Evolutionary conservation across 2,113 vertebrate genomes (phyloP), one percentile per base, ranked within the genome.

Genomic region (Microcebus ravelobensis): DNA sequence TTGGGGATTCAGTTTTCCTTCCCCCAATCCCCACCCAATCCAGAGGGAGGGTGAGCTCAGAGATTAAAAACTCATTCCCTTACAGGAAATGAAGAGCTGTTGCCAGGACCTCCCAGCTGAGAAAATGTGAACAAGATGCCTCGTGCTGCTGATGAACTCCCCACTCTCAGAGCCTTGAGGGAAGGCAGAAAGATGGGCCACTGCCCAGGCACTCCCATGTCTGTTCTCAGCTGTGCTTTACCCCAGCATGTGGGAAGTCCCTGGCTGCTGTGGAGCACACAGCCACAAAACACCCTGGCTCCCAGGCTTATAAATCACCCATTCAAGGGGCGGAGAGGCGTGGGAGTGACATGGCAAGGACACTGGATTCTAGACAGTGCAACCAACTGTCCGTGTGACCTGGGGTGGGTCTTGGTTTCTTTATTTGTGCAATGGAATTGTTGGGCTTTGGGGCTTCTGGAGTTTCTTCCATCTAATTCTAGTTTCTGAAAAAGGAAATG

Each of bases 101-200:
- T 97, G 97, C 98, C 97, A 98, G 98, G 98, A 98, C 98, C 94
- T 94, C 89, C 97, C 97, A 93, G 96, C 96, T 31, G 80, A 96
- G 97, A 97, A 98, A 97, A 98, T 97, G 68, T 11, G 91, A 98
- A 97, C 97, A 98, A 98, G 97, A 97, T 97, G 97, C 96, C 95
- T 96, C 39, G 1, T 77, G 93, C 96, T 11, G 67, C 92, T 74
- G 93, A 85, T 48, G 68, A 90, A 77, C 94, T 96, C 87, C 92
- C 91, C 89, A 52, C 93, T 77, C 90, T 61, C 15, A 65, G 42
- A 48, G 67, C 96, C 93, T 93, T 2, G 3, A 92, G 92, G 77
- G 81, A 94, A 71, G 85, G 71, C 76, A 67, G 81, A 68, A 65
- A 80, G 84, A 92, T 6, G 36, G 86, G 87, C 80, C 65, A 0